A percentile compares a stretch with the other conserved stretches of the same genome.
These are phyloP conservation scores for Pollenia griseotomentosa DNA, from an alignment of 2,888 invertebrate genomes.

Conservation along the genomic window DNA sequence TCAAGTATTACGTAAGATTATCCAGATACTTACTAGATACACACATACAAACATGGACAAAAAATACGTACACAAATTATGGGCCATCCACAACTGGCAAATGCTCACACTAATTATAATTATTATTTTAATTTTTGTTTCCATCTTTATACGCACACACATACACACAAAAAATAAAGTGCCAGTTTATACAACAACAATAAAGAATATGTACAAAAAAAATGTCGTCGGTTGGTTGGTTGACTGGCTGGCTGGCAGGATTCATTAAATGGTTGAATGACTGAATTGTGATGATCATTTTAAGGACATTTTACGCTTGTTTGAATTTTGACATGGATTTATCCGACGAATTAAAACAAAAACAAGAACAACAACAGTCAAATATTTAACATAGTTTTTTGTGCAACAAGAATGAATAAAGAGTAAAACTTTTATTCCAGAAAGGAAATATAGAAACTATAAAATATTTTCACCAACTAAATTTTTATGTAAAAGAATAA, in stretches of 20 bases:
- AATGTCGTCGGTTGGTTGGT: conserved; percentile 13
- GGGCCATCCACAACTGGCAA: conserved; percentile 32
- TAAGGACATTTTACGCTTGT: conserved; percentile 70
- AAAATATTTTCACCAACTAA: neutral
- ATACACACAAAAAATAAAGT: neutral
- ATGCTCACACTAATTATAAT: conserved; percentile 39
- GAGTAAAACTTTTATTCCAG: neutral
- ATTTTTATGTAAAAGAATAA: no score
- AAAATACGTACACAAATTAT: neutral
- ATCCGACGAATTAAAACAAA: conserved; percentile 59
- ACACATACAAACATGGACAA: neutral
- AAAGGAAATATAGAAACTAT: neutral
- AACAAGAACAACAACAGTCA: neutral
- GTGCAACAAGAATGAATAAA: neutral
- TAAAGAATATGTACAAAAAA: neutral
- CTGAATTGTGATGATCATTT: conserved; percentile 53
- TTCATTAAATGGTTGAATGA: conserved; percentile 40
- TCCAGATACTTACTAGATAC: conserved; percentile 3
- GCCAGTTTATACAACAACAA: neutral
- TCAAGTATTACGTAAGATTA: conserved; percentile 42
- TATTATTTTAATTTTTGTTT: neutral
- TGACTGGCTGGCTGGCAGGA: neutral
- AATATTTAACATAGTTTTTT: neutral
- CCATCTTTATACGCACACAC: neutral
- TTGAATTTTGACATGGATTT: conserved; percentile 75